A percentile compares a stretch with the other conserved stretches of the same genome.
Evolutionary conservation across 64 coral and sea anemone genomes (phyloP).

Genomic region (Hydrozoanthus tunicans): DNA sequence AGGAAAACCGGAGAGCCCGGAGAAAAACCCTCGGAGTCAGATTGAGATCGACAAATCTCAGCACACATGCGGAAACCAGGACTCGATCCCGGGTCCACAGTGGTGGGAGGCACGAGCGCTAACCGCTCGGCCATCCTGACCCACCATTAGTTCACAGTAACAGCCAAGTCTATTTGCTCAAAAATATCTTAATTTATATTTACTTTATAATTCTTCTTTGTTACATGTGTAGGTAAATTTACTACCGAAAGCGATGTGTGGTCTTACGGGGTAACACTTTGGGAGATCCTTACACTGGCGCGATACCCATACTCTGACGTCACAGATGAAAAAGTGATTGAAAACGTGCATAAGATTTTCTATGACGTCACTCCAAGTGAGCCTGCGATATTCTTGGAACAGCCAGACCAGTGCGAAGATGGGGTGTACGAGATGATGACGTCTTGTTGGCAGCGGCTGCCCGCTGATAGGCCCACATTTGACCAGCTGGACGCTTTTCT

Average conservation of each 20-base stretch:
- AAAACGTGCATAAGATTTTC: constrained; percentile 86
- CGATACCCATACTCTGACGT: constrained; percentile 77
- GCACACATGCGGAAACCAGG: no score
- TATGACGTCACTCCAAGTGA: constrained; percentile 31
- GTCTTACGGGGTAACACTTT: constrained; percentile 91
- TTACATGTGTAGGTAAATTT: constrained; percentile 69
- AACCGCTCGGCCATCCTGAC: no score
- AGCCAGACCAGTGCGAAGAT: constrained; percentile 73
- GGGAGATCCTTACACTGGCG: constrained; percentile 95
- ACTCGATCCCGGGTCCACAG: no score
- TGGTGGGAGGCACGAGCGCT: no score
- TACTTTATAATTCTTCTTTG: neutral
- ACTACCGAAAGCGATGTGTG: constrained; percentile 93
- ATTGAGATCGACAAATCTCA: no score
- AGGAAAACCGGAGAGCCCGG: no score
- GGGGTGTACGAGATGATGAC: constrained; percentile 88
- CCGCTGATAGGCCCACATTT: constrained; percentile 64
- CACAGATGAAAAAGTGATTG: constrained; percentile 85
- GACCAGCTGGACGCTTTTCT: constrained; percentile 62
- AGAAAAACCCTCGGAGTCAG: no score
- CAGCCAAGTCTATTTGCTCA: no score
- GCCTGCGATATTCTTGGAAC: constrained; percentile 37
- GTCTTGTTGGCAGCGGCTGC: constrained; percentile 69
- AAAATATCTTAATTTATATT: neutral
- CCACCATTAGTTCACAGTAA: no score